phyloP scores from a whole-genome alignment of 2,113 vertebrate species.

The Chamaetylas fuelleborni region DNA sequence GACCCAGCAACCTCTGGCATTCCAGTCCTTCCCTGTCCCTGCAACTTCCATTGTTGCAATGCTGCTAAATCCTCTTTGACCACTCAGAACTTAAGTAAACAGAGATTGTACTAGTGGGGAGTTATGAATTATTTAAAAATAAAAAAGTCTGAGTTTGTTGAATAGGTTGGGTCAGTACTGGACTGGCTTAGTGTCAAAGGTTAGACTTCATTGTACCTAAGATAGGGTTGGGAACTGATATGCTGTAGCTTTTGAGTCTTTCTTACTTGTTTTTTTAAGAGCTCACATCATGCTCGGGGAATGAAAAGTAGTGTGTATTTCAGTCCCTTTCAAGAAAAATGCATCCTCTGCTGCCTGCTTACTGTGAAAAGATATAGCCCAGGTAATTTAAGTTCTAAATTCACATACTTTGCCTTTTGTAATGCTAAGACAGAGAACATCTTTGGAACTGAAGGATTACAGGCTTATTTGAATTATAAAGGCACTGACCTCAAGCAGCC shows the following conservation, averaged over 20 bases:
- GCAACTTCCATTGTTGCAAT: background rate
- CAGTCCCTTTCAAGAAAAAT: background rate
- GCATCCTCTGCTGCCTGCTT: background rate
- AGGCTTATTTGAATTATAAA: conserved; percentile 33
- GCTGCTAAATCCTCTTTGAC: background rate
- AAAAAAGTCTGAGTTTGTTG: background rate
- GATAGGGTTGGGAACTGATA: background rate
- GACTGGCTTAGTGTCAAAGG: background rate
- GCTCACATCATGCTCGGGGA: background rate
- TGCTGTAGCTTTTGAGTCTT: background rate
- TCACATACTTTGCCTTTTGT: background rate
- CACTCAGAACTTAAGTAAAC: background rate
- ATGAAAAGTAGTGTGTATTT: background rate
- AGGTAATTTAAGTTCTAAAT: background rate
- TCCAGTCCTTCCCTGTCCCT: background rate
- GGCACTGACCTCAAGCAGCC: background rate
- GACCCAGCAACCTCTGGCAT: background rate
- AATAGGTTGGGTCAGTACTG: background rate
- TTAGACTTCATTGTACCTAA: background rate
- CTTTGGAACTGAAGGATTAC: conserved; percentile 1
- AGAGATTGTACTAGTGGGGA: background rate
- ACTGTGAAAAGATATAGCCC: background rate
- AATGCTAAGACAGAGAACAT: background rate
- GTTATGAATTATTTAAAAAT: background rate
- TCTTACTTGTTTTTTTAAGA: background rate